phyloP scores from a whole-genome alignment of 2,797 vertebrate genomes.

The Hyperoplus lanceolatus region DNA sequence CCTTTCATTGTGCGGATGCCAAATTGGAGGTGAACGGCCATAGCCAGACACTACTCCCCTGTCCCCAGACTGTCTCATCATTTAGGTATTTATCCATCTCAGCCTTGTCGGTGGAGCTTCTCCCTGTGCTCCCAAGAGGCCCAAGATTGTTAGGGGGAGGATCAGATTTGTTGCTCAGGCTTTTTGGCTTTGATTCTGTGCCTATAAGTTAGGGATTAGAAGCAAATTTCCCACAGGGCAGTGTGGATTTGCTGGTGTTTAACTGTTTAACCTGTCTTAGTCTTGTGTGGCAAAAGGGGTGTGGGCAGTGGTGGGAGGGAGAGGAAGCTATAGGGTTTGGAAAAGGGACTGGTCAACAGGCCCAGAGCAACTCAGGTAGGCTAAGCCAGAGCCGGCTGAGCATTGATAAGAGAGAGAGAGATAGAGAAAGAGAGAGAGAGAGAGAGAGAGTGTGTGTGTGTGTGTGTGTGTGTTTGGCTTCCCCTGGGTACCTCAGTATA shows the following conservation, averaged over 20 bases:
- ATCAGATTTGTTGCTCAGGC: slow-evolving; percentile 99
- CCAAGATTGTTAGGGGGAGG: slow-evolving; percentile 94
- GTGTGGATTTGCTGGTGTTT: slow-evolving; percentile 99
- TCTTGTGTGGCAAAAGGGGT: slow-evolving; percentile 81
- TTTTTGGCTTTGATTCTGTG: slow-evolving; percentile 99
- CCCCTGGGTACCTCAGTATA: slow-evolving; percentile 46
- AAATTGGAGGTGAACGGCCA: slow-evolving; percentile 99
- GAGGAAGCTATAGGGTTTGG: slow-evolving; percentile 87
- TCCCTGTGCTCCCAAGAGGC: slow-evolving; percentile 94
- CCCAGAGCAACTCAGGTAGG: slow-evolving; percentile 90
- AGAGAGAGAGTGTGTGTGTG: slow-evolving; percentile 16
- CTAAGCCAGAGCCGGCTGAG: slow-evolving; percentile 88
- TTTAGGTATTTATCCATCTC: slow-evolving; percentile 99
- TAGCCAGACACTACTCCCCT: slow-evolving; percentile 95
- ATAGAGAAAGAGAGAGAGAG: no score
- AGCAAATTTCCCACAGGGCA: slow-evolving; percentile 99
- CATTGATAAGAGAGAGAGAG: slow-evolving; percentile 75
- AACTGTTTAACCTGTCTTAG: slow-evolving; percentile 99
- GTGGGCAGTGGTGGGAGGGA: slow-evolving; percentile 85
- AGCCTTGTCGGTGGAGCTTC: slow-evolving; percentile 94
- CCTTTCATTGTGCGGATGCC: slow-evolving; percentile 96
- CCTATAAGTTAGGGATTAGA: slow-evolving; percentile 99
- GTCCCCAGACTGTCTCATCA: slow-evolving; percentile 99
- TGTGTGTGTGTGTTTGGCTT: slow-evolving; percentile 43
- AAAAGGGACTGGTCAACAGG: slow-evolving; percentile 93